phyloP scores from a whole-genome alignment of 1,140 invertebrate species.

The Drosophila rufa region DNA sequence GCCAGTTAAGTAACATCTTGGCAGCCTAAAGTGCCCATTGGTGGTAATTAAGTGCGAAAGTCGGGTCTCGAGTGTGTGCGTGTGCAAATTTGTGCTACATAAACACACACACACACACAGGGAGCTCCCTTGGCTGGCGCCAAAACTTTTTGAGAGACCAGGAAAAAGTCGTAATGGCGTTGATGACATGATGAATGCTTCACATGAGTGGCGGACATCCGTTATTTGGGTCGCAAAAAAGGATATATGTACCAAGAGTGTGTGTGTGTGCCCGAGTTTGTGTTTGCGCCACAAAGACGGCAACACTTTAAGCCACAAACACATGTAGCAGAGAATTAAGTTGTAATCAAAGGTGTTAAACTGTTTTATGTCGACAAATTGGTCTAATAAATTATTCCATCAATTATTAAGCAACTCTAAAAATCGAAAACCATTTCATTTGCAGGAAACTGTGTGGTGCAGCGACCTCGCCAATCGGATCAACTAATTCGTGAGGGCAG shows the following conservation, averaged over 20 bases:
- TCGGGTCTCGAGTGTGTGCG: slow-evolving; percentile 25
- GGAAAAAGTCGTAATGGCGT: slow-evolving; percentile 56
- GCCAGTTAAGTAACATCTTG: slow-evolving; percentile 43
- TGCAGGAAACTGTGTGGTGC: slow-evolving; percentile 91
- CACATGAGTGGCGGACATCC: slow-evolving; percentile 60
- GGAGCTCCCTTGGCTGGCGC: neutral
- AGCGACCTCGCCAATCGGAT: slow-evolving; percentile 90
- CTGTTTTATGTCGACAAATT: slow-evolving; percentile 15
- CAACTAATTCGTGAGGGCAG: slow-evolving; percentile 91
- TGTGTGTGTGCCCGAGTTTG: neutral
- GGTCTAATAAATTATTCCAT: slow-evolving; percentile 15
- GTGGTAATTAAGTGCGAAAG: slow-evolving; percentile 44
- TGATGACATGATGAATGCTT: slow-evolving; percentile 65
- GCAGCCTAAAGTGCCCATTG: slow-evolving; percentile 24
- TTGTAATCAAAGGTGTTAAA: slow-evolving; percentile 40
- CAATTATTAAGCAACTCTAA: slow-evolving; percentile 8
- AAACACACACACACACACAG: slow-evolving; percentile 12
- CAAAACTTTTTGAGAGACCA: slow-evolving; percentile 22
- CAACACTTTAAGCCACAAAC: slow-evolving; percentile 27
- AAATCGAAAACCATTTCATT: slow-evolving; percentile 12
- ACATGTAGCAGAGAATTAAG: slow-evolving; percentile 14
- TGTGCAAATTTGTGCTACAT: slow-evolving; percentile 36
- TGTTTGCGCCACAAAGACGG: neutral
- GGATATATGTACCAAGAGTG: neutral
- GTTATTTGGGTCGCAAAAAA: slow-evolving; percentile 46